These are phyloP conservation scores for Eulemur macaco DNA, from an alignment of 2,113 vertebrate genomes.

Conservation along the genomic window DNA sequence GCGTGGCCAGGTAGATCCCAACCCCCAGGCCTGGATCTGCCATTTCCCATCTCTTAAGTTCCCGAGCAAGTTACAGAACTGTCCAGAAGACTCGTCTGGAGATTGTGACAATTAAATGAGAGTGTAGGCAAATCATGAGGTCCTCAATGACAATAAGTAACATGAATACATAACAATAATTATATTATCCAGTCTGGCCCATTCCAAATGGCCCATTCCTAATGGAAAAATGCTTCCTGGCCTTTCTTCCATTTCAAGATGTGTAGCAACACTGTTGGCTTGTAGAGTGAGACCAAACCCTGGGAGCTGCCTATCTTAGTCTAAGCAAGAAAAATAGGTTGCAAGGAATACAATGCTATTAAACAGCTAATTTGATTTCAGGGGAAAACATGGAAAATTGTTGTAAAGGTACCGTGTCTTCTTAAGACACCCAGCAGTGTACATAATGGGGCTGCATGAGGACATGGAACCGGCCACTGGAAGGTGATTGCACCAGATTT, in stretches of 20 bases:
- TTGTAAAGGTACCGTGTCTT: neutral
- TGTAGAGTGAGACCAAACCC: neutral
- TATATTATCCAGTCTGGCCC: no score
- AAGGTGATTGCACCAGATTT: neutral
- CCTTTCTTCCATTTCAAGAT: neutral
- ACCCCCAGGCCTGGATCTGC: neutral
- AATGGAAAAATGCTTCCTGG: neutral
- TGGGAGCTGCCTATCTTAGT: neutral
- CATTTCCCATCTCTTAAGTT: neutral
- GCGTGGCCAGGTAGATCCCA: fast-evolving
- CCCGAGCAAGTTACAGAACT: neutral
- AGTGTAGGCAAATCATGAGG: neutral
- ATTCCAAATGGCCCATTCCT: neutral
- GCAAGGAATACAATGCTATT: neutral
- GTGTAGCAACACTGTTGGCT: neutral
- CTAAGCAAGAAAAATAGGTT: neutral
- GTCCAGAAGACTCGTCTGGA: neutral
- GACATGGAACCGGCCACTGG: neutral
- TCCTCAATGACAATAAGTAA: neutral
- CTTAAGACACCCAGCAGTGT: neutral
- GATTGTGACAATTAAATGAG: neutral
- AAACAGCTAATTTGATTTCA: neutral
- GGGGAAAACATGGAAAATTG: neutral
- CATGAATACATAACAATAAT: neutral
- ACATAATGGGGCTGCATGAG: neutral